Percentiles rank a stretch among this genome's conserved stretches.
These are phyloP conservation scores for Malacoraja senta DNA, from an alignment of 2,797 vertebrate genomes.

Conservation along the genomic window DNA sequence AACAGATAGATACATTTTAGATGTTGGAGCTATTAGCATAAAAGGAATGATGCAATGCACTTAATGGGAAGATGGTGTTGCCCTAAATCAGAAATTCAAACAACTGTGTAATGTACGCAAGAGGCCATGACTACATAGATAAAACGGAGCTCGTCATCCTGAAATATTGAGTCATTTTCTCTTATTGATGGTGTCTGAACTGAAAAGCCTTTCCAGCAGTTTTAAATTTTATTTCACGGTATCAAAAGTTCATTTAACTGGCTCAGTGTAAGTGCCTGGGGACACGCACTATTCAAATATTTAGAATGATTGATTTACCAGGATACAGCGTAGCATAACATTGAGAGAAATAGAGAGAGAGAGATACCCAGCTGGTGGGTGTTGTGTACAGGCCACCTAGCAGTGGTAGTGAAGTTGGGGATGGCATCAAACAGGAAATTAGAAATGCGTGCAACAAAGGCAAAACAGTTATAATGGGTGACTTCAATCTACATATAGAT, in stretches of 20 bases:
- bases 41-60: background rate
- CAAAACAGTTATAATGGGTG: too few species aligned
- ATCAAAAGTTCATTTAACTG: background rate
- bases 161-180: too few species aligned
- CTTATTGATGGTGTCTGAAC: too few species aligned
- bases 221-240: background rate
- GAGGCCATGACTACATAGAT: background rate
- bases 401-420: too few species aligned
- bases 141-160: background rate
- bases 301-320: background rate
- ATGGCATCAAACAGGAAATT: too few species aligned
- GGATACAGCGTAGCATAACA: background rate
- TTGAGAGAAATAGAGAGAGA: too few species aligned
- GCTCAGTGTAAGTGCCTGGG: background rate
- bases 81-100: background rate
- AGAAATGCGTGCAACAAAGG: too few species aligned
- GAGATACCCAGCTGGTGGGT: too few species aligned
- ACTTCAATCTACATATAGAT: too few species aligned
- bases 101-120: background rate
- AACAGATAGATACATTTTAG: background rate
- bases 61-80: background rate
- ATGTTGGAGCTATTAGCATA: background rate
- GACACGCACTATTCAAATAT: background rate
- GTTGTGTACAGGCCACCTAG: too few species aligned
- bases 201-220: too few species aligned